Evolutionary conservation across 1,140 invertebrate species (phyloP).

Genomic region (Diploscapter pachys): DNA sequence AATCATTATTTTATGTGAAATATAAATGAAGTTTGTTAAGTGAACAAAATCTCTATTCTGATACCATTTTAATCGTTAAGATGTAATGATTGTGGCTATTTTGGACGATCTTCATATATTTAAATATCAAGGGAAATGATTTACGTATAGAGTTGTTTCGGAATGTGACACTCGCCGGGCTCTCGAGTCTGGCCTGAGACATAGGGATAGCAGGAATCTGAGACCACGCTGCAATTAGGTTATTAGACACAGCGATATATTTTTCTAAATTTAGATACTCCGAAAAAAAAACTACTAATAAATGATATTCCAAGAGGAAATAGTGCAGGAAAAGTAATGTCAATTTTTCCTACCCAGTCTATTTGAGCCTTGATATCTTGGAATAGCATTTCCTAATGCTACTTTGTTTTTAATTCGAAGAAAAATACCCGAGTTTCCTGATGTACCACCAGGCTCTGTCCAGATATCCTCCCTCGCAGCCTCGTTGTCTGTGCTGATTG

Average conservation of each 20-base stretch:
- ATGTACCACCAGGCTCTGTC: constrained; percentile 86
- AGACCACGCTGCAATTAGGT: constrained; percentile 51
- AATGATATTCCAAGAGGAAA: not conserved
- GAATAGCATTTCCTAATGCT: not conserved
- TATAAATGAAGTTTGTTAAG: too few relatives aligned
- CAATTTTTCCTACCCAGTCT: too few relatives aligned
- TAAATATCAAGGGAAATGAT: not conserved
- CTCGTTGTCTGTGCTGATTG: constrained; percentile 74
- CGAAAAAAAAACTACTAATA: not conserved
- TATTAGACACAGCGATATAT: not conserved
- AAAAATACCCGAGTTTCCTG: constrained; percentile 73
- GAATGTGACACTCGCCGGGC: constrained; percentile 61
- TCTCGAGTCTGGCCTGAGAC: constrained; percentile 64
- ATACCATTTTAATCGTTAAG: too few relatives aligned
- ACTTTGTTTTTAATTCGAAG: constrained; percentile 14
- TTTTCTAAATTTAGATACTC: too few relatives aligned
- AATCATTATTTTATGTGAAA: too few relatives aligned
- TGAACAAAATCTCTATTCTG: too few relatives aligned
- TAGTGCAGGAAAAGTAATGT: not conserved
- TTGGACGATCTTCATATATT: not conserved
- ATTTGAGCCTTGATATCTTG: too few relatives aligned
- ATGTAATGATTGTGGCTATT: not conserved
- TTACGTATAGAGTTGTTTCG: constrained; percentile 35
- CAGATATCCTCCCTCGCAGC: constrained; percentile 80
- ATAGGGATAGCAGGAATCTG: constrained; percentile 64